These are phyloP conservation scores for Chrysina gloriosa DNA, from an alignment of 2,888 invertebrate genomes.

Conservation along the genomic window DNA sequence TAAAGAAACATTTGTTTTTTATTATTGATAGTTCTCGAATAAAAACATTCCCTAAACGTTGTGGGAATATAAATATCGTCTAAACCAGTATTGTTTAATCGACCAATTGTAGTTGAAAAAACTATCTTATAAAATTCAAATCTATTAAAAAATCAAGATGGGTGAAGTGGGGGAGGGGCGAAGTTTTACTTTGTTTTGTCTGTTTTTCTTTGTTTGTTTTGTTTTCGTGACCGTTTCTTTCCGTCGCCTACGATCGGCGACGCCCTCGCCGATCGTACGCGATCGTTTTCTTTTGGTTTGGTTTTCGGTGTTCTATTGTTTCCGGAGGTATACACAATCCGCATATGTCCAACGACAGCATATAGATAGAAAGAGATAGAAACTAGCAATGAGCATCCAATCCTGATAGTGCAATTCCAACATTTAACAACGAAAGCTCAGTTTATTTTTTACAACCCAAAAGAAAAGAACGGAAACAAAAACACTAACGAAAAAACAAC, in stretches of 20 bases:
- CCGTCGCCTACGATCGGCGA: not conserved
- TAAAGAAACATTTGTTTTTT: too few species aligned
- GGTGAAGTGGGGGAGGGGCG: not conserved
- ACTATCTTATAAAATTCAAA: not conserved
- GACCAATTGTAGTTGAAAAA: too few species aligned
- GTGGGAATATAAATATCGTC: too few species aligned
- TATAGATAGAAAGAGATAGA: constrained; percentile 58
- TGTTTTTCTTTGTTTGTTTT: not conserved
- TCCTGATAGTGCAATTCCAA: constrained; percentile 57
- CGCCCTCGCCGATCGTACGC: too few species aligned
- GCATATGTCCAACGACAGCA: constrained; percentile 57
- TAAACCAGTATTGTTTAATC: too few species aligned
- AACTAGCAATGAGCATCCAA: constrained; percentile 54
- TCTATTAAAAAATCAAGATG: not conserved
- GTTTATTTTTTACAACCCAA: constrained; percentile 56
- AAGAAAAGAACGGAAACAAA: constrained; percentile 29
- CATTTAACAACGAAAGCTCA: constrained; percentile 62
- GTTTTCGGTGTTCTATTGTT: not conserved
- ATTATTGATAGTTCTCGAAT: too few species aligned
- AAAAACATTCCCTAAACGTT: too few species aligned
- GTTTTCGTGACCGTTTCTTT: not conserved
- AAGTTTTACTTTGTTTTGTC: constrained; percentile 8
- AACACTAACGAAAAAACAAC: not conserved
- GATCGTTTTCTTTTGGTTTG: not conserved
- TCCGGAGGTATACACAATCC: constrained; percentile 42